Conservation (phyloP, 2,113 vertebrate species). For the Dromas ardeola region DNA sequence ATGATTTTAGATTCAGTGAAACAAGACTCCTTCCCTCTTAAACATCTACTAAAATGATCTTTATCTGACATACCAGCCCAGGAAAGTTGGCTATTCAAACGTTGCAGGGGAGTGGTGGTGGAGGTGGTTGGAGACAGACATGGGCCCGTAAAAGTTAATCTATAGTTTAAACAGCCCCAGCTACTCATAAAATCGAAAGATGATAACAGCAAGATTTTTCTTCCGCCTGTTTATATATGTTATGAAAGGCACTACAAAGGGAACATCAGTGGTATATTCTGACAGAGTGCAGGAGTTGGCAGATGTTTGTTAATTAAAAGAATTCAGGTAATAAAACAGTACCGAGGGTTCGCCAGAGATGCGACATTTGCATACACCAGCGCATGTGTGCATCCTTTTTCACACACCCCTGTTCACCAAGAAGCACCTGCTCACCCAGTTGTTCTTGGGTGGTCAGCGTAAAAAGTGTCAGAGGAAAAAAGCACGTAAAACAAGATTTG, state of each 20-base stretch:
- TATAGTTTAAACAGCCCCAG: conserved; percentile 10
- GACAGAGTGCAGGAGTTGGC: conserved; percentile 65
- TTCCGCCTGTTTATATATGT: conserved; percentile 55
- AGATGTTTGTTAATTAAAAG: conserved; percentile 79
- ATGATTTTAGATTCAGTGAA: neutral
- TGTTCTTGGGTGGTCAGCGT: neutral
- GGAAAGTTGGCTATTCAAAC: neutral
- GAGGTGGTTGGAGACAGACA: neutral
- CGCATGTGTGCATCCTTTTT: neutral
- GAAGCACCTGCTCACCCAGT: conserved; percentile 42
- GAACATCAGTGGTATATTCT: conserved; percentile 45
- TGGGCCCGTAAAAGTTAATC: conserved; percentile 18
- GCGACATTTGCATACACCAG: neutral
- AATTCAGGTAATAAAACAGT: conserved; percentile 72
- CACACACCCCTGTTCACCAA: neutral
- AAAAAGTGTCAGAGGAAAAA: neutral
- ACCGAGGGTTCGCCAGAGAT: conserved; percentile 12
- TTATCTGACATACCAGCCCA: neutral
- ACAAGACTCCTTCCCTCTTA: neutral
- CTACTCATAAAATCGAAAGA: conserved; percentile 41
- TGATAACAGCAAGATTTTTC: conserved; percentile 46
- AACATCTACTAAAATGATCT: neutral
- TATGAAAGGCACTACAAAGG: conserved; percentile 58
- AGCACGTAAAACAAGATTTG: neutral
- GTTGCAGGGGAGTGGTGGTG: neutral